Base-by-base conservation (phyloP, 2,113 vertebrate species). In the Mionectes macconnelli region DNA sequence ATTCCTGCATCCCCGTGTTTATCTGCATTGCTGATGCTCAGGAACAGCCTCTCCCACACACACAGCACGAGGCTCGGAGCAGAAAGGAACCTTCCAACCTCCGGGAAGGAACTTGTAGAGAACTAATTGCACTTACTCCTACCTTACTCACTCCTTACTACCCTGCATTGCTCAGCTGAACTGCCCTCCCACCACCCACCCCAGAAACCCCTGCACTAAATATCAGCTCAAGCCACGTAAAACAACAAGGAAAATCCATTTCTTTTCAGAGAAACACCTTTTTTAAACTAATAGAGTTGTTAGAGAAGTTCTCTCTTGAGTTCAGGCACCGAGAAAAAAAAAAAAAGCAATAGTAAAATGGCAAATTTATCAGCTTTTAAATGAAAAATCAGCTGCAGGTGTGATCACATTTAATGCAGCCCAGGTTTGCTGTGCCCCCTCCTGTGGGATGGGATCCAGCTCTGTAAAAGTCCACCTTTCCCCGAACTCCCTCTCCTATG, bases 401-500 rank as follows among this genome's bases (percentile, higher is more conserved):
- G 1, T 0, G 4, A 1, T 1, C 14, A 16, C 14, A 10, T 5
- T 28, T 52, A 52, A 52, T 28, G 25, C 33, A 57, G 56, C 10
- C 3, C 42, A 23, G 37, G 35, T 4, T 9, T 13, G 37, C 12
- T 1, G 1, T 22, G 20, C 10, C 28, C 17, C 1, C 30, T 18
- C 47, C 40, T 30, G 0, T 1, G 5, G 1, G 20, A 10, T 11
- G 7, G 6, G 8, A 4, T 59, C 24, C 42, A 12, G 53, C 1
- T 0, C 30, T 63, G 17, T 2, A 10, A n/a, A 62, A 66, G 4
- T 9, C 62, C 16, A 1, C 1, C 9, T 27, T 14, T 49, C 24
- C 31, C 12, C 1, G 2, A 0, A 1, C 13, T 22, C 8, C 8
- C 2, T 5, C 24, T 2, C 14, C 7, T 0, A 0, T 1, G 0